Base-by-base conservation (phyloP, 2,888 invertebrate species). In the Cheiracanthium punctorium region DNA sequence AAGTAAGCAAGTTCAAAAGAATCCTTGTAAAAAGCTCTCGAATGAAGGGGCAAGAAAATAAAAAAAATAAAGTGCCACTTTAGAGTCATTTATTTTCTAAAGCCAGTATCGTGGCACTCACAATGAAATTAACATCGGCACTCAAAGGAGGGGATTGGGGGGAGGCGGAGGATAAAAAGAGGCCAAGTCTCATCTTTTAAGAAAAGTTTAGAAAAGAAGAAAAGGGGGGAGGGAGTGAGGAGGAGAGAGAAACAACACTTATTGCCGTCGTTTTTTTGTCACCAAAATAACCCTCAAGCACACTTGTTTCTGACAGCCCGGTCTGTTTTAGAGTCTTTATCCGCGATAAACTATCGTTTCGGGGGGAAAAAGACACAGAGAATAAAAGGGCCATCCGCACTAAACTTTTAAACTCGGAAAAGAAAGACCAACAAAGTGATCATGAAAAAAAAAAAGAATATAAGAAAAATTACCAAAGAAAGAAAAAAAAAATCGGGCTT, bases 261-360 rank as follows among this genome's bases (percentile, higher is more conserved):
- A 74, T 85, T 65, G 70, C 48, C 58, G 74, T 74, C 64, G 64
- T 85, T 79, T 79, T 85, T 84, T 85, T 79, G 29, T 30, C 48
- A 43, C 32, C 29, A 52, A 28, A 79, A 80, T 79, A 79, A 79
- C 67, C 84, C 84, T 69, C 17, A 58, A 74, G 64, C 79, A 70
- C 84, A 85, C 84, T 85, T 85, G 84, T 79, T 65, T 43, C 52
- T 85, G 84, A 85, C 84, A 85, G 84, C 79, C 74, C 5, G 73
- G 79, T 80, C 80, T 80, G 75, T 86, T 80, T 86, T 80, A 86
- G 80, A 71, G 86, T 76, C 86, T 71, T 80, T 76, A 86, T 80
- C 65, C 72, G 75, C 71, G 74, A 80, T 86, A 86, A 86, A 80
- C 80, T 70, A 80, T 74, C 86, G 69, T 33, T 24, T n/a, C n/a